Conservation (phyloP, 2,113 vertebrate species). For the Anoura caudifer region DNA sequence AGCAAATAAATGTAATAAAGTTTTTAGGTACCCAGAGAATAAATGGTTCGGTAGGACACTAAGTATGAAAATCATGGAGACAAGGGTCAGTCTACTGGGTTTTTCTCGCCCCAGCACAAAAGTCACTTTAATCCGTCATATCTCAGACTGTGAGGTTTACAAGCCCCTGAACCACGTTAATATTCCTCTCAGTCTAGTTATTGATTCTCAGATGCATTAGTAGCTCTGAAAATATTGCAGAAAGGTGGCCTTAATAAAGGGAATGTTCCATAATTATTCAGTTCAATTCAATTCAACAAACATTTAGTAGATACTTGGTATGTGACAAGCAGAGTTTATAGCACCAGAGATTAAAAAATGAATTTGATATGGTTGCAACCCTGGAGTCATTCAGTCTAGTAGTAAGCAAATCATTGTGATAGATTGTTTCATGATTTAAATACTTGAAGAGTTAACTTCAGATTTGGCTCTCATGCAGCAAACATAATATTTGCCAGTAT, state of each 20-base stretch:
- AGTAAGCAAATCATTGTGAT: not conserved
- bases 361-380: not conserved
- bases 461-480: not conserved
- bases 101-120: not conserved
- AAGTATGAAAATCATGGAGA: not conserved
- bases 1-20: not conserved
- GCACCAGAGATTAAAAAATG: not conserved
- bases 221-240: not conserved
- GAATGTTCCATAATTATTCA: not conserved
- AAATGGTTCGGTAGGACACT: not conserved
- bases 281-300: not conserved
- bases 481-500: not conserved
- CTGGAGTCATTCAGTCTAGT: not conserved
- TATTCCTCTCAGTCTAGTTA: not conserved
- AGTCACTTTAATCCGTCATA: not conserved
- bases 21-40: not conserved
- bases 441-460: conserved; percentile 8
- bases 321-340: not conserved
- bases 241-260: not conserved
- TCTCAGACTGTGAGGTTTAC: not conserved
- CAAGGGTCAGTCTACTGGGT: not conserved
- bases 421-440: not conserved
- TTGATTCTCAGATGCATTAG: not conserved
- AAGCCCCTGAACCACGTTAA: not conserved
- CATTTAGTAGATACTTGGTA: not conserved